Evolutionary conservation across 2,113 vertebrate genomes (phyloP), one percentile per base, ranked within the genome.

Genomic region (Varanus komodoensis): DNA sequence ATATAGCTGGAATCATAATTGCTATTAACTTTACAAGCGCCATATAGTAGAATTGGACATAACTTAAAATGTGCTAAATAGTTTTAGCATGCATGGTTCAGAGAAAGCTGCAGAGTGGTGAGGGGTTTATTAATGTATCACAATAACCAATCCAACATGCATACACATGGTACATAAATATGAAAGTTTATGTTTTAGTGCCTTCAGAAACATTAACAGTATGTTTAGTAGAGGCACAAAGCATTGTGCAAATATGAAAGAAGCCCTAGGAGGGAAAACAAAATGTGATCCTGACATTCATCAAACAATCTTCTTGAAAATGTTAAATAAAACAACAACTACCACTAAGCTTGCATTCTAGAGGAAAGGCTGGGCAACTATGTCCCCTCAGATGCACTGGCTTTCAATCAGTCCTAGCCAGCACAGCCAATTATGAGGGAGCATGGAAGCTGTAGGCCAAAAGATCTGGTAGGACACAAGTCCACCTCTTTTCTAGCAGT

Each of bases 221-320:
- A 86, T 89, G 79, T 87, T 94, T 95, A 96, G 94, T 75, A 92
- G 0, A 0, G 89, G 78, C 85, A 44, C 85, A 93, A 95, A 93
- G 71, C 92, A 93, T 93, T 89, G 93, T 83, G 94, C 85, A 96
- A 94, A 96, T 96, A 84, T 93, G 93, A 83, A 95, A 96, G 91
- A 92, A 93, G 87, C 67, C 9, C 86, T 77, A 90, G 90, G 48
- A 88, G 86, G 94, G 84, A 91, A 91, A 94, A 73, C 79, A 92
- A 95, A 91, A 94, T 82, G 87, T 93, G 84, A 91, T 91, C 74
- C 85, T 95, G 88, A 82, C 84, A 93, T 94, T 94, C 94, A 93
- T 94, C 90, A 93, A 90, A 93, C 75, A 88, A 50, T 86, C 17
- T 87, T 91, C 83, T 93, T 92, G 81, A 91, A 93, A 94, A 38